Conservation (phyloP, 1,140 invertebrate genomes). For the Pogonomyrmex barbatus region DNA sequence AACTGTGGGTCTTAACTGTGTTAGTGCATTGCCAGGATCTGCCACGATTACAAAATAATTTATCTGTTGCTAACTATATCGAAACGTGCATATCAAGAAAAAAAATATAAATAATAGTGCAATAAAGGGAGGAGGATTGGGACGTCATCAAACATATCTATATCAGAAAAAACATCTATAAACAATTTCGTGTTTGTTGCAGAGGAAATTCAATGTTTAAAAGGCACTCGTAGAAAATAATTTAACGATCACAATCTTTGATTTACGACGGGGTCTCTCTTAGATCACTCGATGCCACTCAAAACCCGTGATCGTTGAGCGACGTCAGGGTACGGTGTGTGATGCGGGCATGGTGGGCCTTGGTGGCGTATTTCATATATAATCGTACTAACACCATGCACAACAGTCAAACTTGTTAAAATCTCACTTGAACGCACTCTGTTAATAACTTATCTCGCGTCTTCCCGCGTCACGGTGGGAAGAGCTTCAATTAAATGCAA, state of each 20-base stretch:
- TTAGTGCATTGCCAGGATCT: not conserved
- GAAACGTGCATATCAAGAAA: conserved; percentile 37
- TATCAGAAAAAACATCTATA: conserved; percentile 74
- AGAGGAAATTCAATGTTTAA: conserved; percentile 81
- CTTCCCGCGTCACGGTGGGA: conserved; percentile 74
- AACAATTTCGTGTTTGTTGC: conserved; percentile 69
- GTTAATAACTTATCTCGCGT: conserved; percentile 82
- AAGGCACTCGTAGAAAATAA: conserved; percentile 86
- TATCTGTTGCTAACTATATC: not conserved
- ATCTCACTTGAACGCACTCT: conserved; percentile 85
- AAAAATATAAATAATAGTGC: conserved; percentile 23
- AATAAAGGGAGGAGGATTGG: not conserved
- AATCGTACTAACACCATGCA: conserved; percentile 83
- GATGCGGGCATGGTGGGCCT: conserved; percentile 76
- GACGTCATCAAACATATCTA: conserved; percentile 46
- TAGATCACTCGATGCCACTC: conserved; percentile 75
- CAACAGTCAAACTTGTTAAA: conserved; percentile 84
- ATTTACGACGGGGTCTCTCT: conserved; percentile 75
- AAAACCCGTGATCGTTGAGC: conserved; percentile 70
- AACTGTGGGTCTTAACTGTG: not conserved
- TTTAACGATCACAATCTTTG: conserved; percentile 80
- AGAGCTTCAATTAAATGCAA: conserved; percentile 84
- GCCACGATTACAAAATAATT: conserved; percentile 14
- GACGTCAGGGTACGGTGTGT: conserved; percentile 73
- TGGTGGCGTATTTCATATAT: conserved; percentile 74